Evolutionary conservation across 37 sponge, comb jelly and placozoan species (phyloP).

Genomic region (Oopsacas minuta): DNA sequence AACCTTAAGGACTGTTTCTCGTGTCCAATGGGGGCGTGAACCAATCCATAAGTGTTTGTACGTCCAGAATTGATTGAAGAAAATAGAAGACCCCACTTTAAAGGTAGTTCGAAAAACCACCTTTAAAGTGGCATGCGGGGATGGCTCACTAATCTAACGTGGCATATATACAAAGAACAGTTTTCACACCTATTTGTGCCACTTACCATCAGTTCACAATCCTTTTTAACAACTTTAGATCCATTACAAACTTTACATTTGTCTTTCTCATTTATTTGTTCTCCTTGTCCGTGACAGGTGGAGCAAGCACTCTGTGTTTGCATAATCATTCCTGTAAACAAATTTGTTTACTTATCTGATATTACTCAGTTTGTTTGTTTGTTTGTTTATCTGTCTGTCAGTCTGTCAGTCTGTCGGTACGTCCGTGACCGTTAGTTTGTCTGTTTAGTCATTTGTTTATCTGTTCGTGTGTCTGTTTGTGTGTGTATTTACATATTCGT

Average conservation of each 20-base stretch:
- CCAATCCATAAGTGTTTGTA: too few relatives aligned
- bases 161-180: too few relatives aligned
- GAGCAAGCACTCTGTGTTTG: slow-evolving; percentile 59
- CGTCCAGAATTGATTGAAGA: too few relatives aligned
- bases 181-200: too few relatives aligned
- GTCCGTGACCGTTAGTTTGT: background rate
- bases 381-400: background rate
- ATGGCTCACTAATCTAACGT: too few relatives aligned
- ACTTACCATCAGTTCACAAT: slow-evolving; percentile 51
- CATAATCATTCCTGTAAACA: slow-evolving; percentile 48
- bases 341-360: background rate
- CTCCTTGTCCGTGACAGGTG: slow-evolving; percentile 67
- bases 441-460: background rate
- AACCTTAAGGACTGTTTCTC: too few relatives aligned
- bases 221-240: slow-evolving; percentile 44
- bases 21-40: too few relatives aligned
- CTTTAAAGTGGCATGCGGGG: too few relatives aligned
- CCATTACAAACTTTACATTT: slow-evolving; percentile 81
- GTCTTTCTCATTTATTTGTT: slow-evolving; percentile 56
- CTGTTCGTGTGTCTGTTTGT: background rate
- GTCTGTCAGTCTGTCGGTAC: background rate
- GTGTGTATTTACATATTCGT: too few relatives aligned
- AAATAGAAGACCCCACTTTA: too few relatives aligned
- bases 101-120: too few relatives aligned
- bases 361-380: background rate